Evolutionary conservation across 2,888 invertebrate species (phyloP).

Genomic region (Agriopis aurantiaria): DNA sequence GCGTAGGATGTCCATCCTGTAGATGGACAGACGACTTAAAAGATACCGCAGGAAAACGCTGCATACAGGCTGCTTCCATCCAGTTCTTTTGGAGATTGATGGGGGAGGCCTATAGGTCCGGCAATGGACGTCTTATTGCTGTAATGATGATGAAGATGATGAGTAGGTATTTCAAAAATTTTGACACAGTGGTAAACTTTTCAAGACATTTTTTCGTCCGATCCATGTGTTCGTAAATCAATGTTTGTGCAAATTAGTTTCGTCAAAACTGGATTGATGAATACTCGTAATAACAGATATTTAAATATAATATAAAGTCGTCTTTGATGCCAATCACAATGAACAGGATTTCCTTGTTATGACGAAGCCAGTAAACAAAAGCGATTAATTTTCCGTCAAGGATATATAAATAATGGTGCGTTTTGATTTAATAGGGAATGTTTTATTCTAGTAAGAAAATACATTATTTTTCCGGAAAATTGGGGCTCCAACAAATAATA

Average conservation of each 20-base stretch:
- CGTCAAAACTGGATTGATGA: neutral
- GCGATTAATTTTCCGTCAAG: slow-evolving; percentile 14
- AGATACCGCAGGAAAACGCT: no score
- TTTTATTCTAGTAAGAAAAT: neutral
- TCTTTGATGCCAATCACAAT: slow-evolving; percentile 30
- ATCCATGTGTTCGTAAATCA: no score
- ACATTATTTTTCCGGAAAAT: neutral
- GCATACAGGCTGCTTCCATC: no score
- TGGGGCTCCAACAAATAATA: neutral
- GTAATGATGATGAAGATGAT: no score
- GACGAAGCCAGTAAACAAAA: slow-evolving; percentile 18
- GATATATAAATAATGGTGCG: slow-evolving; percentile 2
- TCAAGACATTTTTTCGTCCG: no score
- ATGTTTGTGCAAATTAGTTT: neutral
- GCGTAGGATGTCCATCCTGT: no score
- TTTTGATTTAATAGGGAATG: neutral
- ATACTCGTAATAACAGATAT: slow-evolving; percentile 11
- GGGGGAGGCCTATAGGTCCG: no score
- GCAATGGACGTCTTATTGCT: no score
- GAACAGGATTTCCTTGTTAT: slow-evolving; percentile 24
- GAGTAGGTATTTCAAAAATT: no score
- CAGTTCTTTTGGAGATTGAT: no score
- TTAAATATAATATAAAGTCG: slow-evolving; percentile 12
- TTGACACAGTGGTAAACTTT: no score
- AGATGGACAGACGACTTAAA: no score